Evolutionary conservation across 2,113 vertebrate genomes (phyloP), one percentile per base, ranked within the genome.

Genomic region (Gobiocypris rarus): DNA sequence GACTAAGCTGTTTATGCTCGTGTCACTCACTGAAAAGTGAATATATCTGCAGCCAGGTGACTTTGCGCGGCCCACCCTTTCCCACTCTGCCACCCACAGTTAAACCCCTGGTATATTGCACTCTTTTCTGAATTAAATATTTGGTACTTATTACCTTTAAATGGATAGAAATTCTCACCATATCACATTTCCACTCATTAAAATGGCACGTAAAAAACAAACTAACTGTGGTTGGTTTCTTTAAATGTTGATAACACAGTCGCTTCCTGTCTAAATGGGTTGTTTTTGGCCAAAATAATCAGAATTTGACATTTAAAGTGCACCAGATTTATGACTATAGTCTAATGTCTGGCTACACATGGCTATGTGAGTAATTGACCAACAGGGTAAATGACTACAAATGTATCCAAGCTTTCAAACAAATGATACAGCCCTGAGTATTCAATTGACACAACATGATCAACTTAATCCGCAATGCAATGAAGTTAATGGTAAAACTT

Each of bases 371-470:
- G 22, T 71, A 77, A 77, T 5, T 10, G 56, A 41, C 31, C n/a
- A 45, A 45, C 11, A 63, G 38, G 31, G 38, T 26, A 45, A 61
- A 78, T 61, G n/a, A 45, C 38, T n/a, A 61, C 2, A 26, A 45
- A 71, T 45, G 1, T 14, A 71, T 71, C n/a, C 41, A 71, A 45
- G 69, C 22, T 71, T 71, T 71, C 69, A 71, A 71, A 71, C 41
- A 71, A 71, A 11, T 14, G 41, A 71, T 45, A 45, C 38, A 45
- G n/a, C 69, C n/a, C 5, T 45, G 69, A 71, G 38, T 71, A 24
- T 45, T 45, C 41, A 71, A 24, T 26, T 24, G 22, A 11, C 41
- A 45, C 2, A 45, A 45, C 69, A 24, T 45, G 22, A 71, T 71
- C 45, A 71, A 34, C 65, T 41, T 22, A 41, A 69, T 69, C 65